Percentiles rank a stretch among this genome's conserved stretches.
phyloP scores from a whole-genome alignment of 2,797 vertebrate species.

The Mus minutoides region DNA sequence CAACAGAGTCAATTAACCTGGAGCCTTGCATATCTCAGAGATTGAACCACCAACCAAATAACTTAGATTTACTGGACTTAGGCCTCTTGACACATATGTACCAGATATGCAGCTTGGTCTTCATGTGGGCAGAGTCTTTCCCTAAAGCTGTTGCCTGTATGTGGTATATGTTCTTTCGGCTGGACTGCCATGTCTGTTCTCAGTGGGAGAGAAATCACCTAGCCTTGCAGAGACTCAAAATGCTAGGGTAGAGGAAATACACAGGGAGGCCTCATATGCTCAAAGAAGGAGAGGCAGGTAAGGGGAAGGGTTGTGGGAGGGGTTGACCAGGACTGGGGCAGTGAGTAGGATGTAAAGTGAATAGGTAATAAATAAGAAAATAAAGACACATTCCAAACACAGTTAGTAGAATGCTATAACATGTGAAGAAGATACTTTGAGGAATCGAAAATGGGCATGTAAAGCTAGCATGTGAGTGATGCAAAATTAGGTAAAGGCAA shows the following conservation, averaged over 20 bases:
- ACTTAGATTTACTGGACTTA: background rate
- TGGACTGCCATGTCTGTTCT: background rate
- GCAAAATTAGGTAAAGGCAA: background rate
- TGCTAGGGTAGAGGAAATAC: background rate
- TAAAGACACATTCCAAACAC: constrained; percentile 28
- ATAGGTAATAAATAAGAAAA: too few relatives aligned
- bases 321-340: background rate
- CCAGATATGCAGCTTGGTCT: background rate
- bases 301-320: background rate
- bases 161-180: background rate
- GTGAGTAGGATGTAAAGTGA: too few relatives aligned
- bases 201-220: background rate
- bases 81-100: background rate
- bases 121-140: background rate
- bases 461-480: background rate
- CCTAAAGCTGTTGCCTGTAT: background rate
- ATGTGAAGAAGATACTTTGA: constrained; percentile 57
- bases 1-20: background rate
- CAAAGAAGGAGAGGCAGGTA: background rate
- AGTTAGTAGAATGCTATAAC: constrained; percentile 51
- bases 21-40: background rate
- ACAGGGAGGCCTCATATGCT: background rate
- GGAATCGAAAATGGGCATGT: background rate
- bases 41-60: background rate
- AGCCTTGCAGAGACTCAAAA: background rate